Conservation (phyloP, 2,888 invertebrate species). For the Dryocosmus kuriphilus region DNA sequence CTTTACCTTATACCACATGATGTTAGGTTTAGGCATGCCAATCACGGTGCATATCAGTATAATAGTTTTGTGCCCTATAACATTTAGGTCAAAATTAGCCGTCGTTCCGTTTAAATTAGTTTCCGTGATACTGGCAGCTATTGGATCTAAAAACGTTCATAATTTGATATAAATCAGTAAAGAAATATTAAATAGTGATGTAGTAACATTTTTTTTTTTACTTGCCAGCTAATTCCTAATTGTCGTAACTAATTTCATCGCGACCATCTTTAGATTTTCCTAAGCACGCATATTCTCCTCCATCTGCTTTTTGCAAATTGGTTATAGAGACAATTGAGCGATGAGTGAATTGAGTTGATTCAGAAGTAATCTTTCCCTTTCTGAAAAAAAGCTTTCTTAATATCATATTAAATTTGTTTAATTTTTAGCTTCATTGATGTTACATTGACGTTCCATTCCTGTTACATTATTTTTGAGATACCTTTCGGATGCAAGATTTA, state of each 20-base stretch:
- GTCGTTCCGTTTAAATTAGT: conserved; percentile 78
- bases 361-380: conserved; percentile 53
- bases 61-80: conserved; percentile 61
- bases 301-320: conserved; percentile 67
- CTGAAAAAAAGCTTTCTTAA: conserved; percentile 54
- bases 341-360: conserved; percentile 72
- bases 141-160: conserved; percentile 42
- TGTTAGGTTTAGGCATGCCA: conserved; percentile 79
- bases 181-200: not conserved
- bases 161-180: not conserved
- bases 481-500: too few species aligned
- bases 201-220: conserved; percentile 40
- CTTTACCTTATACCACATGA: conserved; percentile 86
- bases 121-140: conserved; percentile 64
- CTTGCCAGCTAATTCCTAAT: conserved; percentile 75
- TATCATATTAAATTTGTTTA: not conserved
- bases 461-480: too few species aligned
- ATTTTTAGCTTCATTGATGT: conserved; percentile 42
- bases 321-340: conserved; percentile 71
- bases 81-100: conserved; percentile 70
- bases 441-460: not conserved
- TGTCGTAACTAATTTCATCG: conserved; percentile 58
- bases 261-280: conserved; percentile 53
- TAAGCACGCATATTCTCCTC: conserved; percentile 67
- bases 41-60: conserved; percentile 62